phyloP scores from a whole-genome alignment of 2,888 invertebrate genomes.

The Resseliella maxima region DNA sequence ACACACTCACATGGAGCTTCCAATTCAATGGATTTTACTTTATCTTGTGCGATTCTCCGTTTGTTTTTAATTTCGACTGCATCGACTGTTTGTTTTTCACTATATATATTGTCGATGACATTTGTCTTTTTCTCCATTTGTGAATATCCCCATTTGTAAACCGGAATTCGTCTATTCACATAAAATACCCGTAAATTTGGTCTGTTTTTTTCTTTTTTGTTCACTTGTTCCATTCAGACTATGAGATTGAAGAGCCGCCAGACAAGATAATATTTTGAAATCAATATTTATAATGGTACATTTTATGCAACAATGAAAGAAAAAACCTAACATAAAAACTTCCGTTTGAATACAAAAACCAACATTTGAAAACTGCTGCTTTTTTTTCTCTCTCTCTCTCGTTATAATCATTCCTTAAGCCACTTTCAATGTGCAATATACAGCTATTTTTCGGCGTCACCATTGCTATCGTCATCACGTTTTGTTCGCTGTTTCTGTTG shows the following conservation, averaged over 20 bases:
- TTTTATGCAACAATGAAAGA: not conserved
- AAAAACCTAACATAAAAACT: not conserved
- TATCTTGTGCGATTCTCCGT: slow-evolving; percentile 7
- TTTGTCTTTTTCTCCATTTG: slow-evolving; percentile 8
- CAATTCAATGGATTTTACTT: slow-evolving; percentile 14
- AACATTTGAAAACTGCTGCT: not conserved
- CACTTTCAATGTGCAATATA: not conserved
- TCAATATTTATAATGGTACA: slow-evolving; percentile 21
- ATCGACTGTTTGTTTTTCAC: not conserved
- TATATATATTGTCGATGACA: not conserved
- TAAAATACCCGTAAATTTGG: slow-evolving; percentile 52
- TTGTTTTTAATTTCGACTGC: slow-evolving; percentile 32
- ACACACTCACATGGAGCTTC: not conserved
- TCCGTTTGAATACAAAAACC: not conserved
- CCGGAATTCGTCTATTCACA: slow-evolving; percentile 54
- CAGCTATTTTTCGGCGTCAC: not conserved
- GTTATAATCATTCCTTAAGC: not conserved
- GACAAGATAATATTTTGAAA: slow-evolving; percentile 36
- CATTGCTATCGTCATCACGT: not conserved
- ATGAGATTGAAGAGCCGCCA: not conserved
- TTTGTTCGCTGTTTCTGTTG: not conserved
- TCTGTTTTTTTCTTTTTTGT: not conserved
- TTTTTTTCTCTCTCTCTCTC: not conserved
- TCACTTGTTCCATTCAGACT: not conserved
- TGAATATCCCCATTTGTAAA: not conserved